Evolutionary conservation across 2,797 vertebrate genomes (phyloP), one percentile per base, ranked within the genome.

Genomic region (Myotis pilosus): DNA sequence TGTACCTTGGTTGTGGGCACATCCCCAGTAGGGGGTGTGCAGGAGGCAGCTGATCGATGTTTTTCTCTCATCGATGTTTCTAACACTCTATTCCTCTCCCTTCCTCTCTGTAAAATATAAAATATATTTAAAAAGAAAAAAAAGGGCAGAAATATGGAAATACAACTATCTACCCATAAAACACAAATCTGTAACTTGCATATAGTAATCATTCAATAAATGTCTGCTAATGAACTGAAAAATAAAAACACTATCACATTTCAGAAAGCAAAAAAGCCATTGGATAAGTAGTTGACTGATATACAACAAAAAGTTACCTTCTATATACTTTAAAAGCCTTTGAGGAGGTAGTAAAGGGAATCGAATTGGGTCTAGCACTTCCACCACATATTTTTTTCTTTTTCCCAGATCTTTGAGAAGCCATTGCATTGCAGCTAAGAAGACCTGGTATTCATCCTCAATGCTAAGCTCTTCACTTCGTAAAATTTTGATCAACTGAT

Each of bases 381-480:
- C 99, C 3, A 99, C 99, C 1, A 99, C 98, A 0, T 99, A 95
- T 94, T 99, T 99, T 98, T 99, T 99, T 96, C 99, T 99, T 95
- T 98, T 99, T 2, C 98, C 98, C 87, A 99, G 97, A 69, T 99
- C 99, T 91, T 99, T 99, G 79, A 99, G 98, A 92, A 99, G 98
- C 99, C 99, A 99, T 3, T 99, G 98, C 99, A 99, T 99, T 16
- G 99, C 99, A 4, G 99, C 99, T 2, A 97, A 98, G 95, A 99
- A 99, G 41, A 99, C 99, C 97, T 99, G 99, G 97, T 99, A 99
- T 98, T 99, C 99, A 36, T 99, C 99, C 96, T 99, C 99, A 53
- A 99, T 99, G 96, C 99, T 98, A 36, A 99, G 98, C 98, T 99
- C 99, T 97, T 99, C 99, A 4, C 99, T 99, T 91, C 99, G 98